phyloP scores from a whole-genome alignment of 2,888 invertebrate species.

The Apamea sordens region DNA sequence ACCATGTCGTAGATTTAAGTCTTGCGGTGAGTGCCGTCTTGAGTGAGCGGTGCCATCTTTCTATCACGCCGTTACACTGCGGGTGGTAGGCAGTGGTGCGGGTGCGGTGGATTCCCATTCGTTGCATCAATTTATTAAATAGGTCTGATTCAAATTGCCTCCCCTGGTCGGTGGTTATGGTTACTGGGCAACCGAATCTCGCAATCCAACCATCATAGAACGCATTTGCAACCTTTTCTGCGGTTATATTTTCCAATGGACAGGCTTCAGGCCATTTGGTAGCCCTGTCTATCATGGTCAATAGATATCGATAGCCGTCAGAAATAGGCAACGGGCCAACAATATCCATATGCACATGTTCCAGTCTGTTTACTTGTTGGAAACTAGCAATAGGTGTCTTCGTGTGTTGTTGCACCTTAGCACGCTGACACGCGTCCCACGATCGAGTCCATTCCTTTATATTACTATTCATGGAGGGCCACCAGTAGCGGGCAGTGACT shows the following conservation, averaged over 20 bases:
- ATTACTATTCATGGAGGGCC: no score
- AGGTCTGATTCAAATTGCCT: slow-evolving; percentile 1
- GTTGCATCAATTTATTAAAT: slow-evolving; percentile 2
- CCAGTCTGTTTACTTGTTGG: not conserved
- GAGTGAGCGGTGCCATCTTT: not conserved
- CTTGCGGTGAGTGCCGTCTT: not conserved
- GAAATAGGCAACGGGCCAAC: slow-evolving; percentile 9
- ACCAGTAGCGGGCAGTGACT: no score
- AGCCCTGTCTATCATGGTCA: slow-evolving; percentile 1
- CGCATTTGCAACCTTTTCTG: not conserved
- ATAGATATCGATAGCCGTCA: slow-evolving; percentile 3
- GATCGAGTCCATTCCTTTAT: no score
- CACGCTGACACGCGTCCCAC: no score
- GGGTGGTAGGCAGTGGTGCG: slow-evolving; percentile 9
- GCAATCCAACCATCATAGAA: not conserved
- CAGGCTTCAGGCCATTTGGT: not conserved
- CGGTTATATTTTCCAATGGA: no score
- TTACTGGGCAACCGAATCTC: slow-evolving; percentile 3
- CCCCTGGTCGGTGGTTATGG: slow-evolving; percentile 8
- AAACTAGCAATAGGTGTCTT: not conserved
- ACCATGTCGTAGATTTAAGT: not conserved
- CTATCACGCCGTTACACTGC: slow-evolving; percentile 6
- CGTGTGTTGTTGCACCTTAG: no score
- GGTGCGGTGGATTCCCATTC: slow-evolving; percentile 9
- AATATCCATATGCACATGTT: not conserved